Evolutionary conservation across 1,140 invertebrate genomes (phyloP).

Genomic region (Antheraea pernyi): DNA sequence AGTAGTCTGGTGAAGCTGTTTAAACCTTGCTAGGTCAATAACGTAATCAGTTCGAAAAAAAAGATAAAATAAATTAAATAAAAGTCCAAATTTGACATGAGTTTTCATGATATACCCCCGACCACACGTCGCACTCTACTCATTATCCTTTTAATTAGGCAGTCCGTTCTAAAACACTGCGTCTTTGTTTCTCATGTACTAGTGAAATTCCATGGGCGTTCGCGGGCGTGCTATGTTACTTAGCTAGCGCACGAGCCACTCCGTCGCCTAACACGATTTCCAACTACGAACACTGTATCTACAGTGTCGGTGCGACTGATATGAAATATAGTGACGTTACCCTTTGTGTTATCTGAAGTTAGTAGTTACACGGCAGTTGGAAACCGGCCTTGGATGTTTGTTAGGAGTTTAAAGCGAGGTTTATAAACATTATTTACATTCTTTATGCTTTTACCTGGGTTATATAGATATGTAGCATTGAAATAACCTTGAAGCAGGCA

Average conservation of each 20-base stretch:
- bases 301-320: slow-evolving; percentile 8
- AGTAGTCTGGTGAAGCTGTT: too few relatives aligned
- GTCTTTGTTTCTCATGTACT: slow-evolving; percentile 55
- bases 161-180: slow-evolving; percentile 50
- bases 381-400: slow-evolving; percentile 25
- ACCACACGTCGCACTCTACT: slow-evolving; percentile 15
- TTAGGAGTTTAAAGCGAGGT: slow-evolving; percentile 25
- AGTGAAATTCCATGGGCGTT: slow-evolving; percentile 59
- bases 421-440: slow-evolving; percentile 20
- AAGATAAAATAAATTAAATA: too few relatives aligned
- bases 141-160: slow-evolving; percentile 57
- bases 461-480: not conserved
- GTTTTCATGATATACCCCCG: not conserved
- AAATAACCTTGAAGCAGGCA: too few relatives aligned
- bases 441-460: not conserved
- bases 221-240: slow-evolving; percentile 46
- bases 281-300: slow-evolving; percentile 17
- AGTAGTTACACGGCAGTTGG: slow-evolving; percentile 3
- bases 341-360: slow-evolving; percentile 11
- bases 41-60: too few relatives aligned
- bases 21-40: too few relatives aligned
- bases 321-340: slow-evolving; percentile 5
- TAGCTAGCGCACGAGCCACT: slow-evolving; percentile 42
- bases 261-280: slow-evolving; percentile 22
- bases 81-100: too few relatives aligned